Percentiles rank a stretch among this genome's conserved stretches.
Conservation (phyloP, 2,797 vertebrate genomes). For the Podarcis lilfordi region DNA sequence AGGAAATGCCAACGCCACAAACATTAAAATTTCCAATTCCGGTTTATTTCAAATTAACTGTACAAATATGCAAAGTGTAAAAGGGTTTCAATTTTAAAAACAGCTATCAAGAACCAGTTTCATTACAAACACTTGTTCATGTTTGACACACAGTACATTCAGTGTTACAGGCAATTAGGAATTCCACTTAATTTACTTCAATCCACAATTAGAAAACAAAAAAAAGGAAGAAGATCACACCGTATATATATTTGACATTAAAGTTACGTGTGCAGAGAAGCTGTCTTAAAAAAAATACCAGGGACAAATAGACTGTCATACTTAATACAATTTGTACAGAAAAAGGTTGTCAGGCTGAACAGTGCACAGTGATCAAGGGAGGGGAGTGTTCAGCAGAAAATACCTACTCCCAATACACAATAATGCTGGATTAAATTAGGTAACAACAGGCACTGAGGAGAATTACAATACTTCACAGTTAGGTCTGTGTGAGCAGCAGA, state of each 20-base stretch:
- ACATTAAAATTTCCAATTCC: constrained; percentile 52
- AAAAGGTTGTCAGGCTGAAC: constrained; percentile 45
- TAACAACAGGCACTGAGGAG: constrained; percentile 67
- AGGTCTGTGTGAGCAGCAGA: constrained; percentile 11
- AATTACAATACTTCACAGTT: constrained; percentile 61
- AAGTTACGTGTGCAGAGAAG: constrained; percentile 53
- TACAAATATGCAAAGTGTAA: constrained; percentile 76
- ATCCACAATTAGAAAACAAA: constrained; percentile 35
- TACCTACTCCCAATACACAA: constrained; percentile 46
- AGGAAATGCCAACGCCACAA: neutral
- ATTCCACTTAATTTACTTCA: constrained; percentile 46
- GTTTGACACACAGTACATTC: constrained; percentile 62
- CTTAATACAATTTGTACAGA: constrained; percentile 47
- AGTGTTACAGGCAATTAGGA: constrained; percentile 59
- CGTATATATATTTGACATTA: constrained; percentile 35
- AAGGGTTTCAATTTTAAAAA: constrained; percentile 68
- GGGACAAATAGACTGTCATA: constrained; percentile 6
- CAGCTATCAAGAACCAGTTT: constrained; percentile 62
- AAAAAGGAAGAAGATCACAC: neutral
- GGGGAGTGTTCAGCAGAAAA: constrained; percentile 20
- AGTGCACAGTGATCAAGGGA: constrained; percentile 56
- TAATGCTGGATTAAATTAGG: constrained; percentile 37
- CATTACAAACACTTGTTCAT: constrained; percentile 66
- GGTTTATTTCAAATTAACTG: constrained; percentile 78
- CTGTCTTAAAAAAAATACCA: constrained; percentile 50